Evolutionary conservation across 2,888 invertebrate species (phyloP).

Genomic region (Sericinus montela): DNA sequence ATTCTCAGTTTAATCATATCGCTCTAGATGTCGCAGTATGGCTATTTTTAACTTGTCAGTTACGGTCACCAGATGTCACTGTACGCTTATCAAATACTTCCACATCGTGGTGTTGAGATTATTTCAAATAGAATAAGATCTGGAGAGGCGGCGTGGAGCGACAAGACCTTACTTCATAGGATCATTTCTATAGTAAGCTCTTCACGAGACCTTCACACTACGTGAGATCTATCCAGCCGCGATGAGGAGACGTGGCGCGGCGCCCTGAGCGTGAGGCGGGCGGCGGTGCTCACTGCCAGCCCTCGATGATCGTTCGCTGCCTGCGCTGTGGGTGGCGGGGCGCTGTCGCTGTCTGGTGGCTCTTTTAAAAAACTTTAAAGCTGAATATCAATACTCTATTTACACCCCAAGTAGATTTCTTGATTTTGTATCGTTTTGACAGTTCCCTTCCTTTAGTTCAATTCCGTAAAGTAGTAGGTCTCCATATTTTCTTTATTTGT

Average conservation of each 20-base stretch:
- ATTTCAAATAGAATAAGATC: neutral
- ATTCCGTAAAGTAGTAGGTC: too few relatives aligned
- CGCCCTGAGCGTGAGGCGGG: conserved; percentile 37
- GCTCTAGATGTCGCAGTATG: too few relatives aligned
- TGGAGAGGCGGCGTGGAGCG: conserved; percentile 6
- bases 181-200: conserved; percentile 44
- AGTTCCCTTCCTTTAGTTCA: too few relatives aligned
- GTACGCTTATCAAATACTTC: neutral
- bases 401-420: too few relatives aligned
- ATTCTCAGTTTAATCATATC: too few relatives aligned
- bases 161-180: conserved; percentile 27
- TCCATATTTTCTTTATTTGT: too few relatives aligned
- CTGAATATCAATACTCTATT: too few relatives aligned
- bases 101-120: conserved; percentile 1
- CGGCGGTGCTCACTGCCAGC: conserved; percentile 28
- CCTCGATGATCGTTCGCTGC: conserved; percentile 42
- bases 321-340: too few relatives aligned
- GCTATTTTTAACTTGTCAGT: neutral
- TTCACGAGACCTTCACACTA: conserved; percentile 37
- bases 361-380: too few relatives aligned
- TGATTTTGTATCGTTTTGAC: too few relatives aligned
- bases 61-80: conserved; percentile 1
- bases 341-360: too few relatives aligned
- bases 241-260: conserved; percentile 40
- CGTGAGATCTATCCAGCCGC: conserved; percentile 34